Conservation (phyloP, 2,888 invertebrate species). For the Lissocephala sabroskyi region DNA sequence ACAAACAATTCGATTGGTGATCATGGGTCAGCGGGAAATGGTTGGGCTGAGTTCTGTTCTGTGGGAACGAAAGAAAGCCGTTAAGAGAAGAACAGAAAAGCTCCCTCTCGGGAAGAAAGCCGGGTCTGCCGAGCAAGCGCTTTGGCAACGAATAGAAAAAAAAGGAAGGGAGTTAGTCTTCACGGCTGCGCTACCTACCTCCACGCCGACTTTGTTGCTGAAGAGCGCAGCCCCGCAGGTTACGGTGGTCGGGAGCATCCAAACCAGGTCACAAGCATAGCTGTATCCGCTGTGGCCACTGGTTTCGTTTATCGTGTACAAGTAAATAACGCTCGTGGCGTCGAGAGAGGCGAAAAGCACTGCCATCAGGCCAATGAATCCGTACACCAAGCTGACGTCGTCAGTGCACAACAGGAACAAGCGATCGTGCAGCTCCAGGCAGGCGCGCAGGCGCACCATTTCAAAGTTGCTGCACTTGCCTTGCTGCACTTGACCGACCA, state of each 20-base stretch:
- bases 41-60: no score
- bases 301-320: conserved; percentile 17
- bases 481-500: conserved; percentile 21
- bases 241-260: conserved; percentile 39
- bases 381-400: conserved; percentile 50
- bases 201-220: conserved; percentile 35
- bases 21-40: no score
- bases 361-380: conserved; percentile 41
- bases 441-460: conserved; percentile 30
- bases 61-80: no score
- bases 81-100: no score
- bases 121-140: no score
- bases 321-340: conserved; percentile 35
- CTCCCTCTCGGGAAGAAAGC: no score
- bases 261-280: no score
- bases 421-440: conserved; percentile 42
- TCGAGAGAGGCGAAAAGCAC: conserved; percentile 41
- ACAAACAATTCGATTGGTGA: no score
- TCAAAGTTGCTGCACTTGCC: conserved; percentile 16
- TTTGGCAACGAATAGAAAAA: no score
- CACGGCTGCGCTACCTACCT: conserved; percentile 49
- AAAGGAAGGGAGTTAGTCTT: no score
- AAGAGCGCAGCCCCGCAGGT: conserved; percentile 33
- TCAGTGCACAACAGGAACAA: conserved; percentile 41
- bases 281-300: not conserved